Base-by-base conservation (phyloP, 2,797 vertebrate species). In the Strix occidentalis region DNA sequence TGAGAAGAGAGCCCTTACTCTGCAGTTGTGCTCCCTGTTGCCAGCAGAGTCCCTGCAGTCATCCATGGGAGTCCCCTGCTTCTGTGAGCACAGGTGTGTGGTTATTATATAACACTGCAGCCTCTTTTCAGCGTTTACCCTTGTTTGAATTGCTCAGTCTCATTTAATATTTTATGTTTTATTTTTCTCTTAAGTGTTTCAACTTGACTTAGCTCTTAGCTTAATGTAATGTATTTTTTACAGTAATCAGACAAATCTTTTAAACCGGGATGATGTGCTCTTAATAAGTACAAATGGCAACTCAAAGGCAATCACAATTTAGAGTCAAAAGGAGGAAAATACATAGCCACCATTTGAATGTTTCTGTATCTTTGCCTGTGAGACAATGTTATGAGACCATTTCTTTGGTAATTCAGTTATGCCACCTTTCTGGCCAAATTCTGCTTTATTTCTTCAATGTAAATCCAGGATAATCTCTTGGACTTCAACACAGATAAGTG, bases 401-500 rank as follows among this genome's bases (percentile, higher is more conserved):
- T 66, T 87, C 46, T 82, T 79, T 72, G 20, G 64, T 50, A 85
- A 69, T 51, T 68, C 41, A 45, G 19, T 87, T 80, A 60, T 80
- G 33, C 46, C 43, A 85, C 48, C 19, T 87, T 48, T 92, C 87
- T 64, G 35, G 39, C n/a, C 70, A 83, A 89, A 80, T 77, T 83
- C 56, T 74, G 11, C 68, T 89, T 87, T 60, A 9, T 72, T 90
- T 93, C 51, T 87, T 90, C 60, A 66, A 1, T 45, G 35, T 87
- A 93, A 94, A 90, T 87, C 39, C 56, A 68, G 50, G 48, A 72
- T 84, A 87, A 92, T 87, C 77, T 82, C 56, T 89, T 92, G 58
- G 68, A 66, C 8, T 94, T 92, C 45, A 74, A 39, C 11, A 70
- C 63, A 89, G 12, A 46, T 83, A 75, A 90, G 85, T 89, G 9